phyloP scores from a whole-genome alignment of 2,888 invertebrate genomes.

The Scelioninae gen. 1 region DNA sequence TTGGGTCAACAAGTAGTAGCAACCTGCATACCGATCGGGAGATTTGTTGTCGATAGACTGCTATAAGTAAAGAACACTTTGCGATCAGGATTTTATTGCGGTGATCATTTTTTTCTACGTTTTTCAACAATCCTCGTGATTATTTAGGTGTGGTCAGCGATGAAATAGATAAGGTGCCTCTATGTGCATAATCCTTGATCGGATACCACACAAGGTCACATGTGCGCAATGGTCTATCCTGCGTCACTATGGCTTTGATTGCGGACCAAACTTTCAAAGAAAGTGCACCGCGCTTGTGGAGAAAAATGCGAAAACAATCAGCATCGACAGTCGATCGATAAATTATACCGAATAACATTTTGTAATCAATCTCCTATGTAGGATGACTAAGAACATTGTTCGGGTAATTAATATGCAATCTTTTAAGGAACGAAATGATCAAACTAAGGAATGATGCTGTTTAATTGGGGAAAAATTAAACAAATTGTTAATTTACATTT shows the following conservation, averaged over 20 bases:
- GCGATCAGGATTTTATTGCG: conserved; percentile 37
- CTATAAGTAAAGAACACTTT: conserved; percentile 37
- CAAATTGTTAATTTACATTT: conserved; percentile 3
- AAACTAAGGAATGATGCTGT: conserved; percentile 9
- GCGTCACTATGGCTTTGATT: conserved; percentile 12
- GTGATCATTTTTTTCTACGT: conserved; percentile 25
- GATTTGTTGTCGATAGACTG: conserved; percentile 59
- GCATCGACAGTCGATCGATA: conserved; percentile 22
- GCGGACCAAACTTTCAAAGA: conserved; percentile 37
- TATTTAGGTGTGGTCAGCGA: conserved; percentile 66
- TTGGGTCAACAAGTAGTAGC: conserved; percentile 59
- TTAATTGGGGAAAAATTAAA: background rate
- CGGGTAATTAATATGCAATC: conserved; percentile 14
- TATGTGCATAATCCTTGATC: conserved; percentile 42
- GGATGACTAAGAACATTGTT: conserved; percentile 36
- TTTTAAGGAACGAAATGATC: background rate
- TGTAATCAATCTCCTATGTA: conserved; percentile 22
- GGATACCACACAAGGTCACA: conserved; percentile 59
- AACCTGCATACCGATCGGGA: conserved; percentile 62
- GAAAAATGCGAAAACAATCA: conserved; percentile 35
- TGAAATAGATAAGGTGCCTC: conserved; percentile 60
- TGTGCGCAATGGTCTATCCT: background rate
- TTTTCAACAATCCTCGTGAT: conserved; percentile 58
- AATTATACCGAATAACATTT: conserved; percentile 13
- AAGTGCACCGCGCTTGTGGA: conserved; percentile 11